phyloP scores from a whole-genome alignment of 2,888 invertebrate species.

The Ashinkailepas kermadecensis region DNA sequence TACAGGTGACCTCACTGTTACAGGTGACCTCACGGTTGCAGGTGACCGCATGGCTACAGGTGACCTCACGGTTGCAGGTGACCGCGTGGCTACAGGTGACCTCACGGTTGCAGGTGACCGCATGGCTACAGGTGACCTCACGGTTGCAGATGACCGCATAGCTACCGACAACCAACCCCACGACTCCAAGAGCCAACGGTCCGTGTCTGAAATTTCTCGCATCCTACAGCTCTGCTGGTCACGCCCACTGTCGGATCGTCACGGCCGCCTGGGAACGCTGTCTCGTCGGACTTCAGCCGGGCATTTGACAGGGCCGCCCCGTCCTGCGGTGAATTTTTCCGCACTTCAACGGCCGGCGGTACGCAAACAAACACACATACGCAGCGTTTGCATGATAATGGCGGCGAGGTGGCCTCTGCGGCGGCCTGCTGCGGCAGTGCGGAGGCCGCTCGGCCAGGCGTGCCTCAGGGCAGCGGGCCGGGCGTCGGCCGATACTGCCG shows the following conservation, averaged over 20 bases:
- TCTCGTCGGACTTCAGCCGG: not conserved
- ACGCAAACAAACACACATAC: not conserved
- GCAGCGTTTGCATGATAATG: slow-evolving; percentile 1
- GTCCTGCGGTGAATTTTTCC: not conserved
- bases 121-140: no score
- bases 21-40: no score
- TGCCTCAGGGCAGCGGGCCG: not conserved
- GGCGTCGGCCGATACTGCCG: not conserved
- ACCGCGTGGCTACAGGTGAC: no score
- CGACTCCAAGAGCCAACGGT: not conserved
- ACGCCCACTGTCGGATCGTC: no score
- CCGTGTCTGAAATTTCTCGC: not conserved
- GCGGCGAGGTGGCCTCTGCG: not conserved
- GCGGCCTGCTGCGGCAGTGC: not conserved
- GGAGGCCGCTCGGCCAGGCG: not conserved
- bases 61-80: no score
- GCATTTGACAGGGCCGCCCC: not conserved
- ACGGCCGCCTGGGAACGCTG: no score
- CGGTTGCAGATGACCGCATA: no score
- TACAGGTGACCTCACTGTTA: no score
- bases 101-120: no score
- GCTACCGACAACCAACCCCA: not conserved
- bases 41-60: no score
- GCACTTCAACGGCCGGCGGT: not conserved
- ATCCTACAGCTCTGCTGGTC: not conserved